phyloP scores from a whole-genome alignment of 1,140 invertebrate species.

The Bilobella aurantiaca region DNA sequence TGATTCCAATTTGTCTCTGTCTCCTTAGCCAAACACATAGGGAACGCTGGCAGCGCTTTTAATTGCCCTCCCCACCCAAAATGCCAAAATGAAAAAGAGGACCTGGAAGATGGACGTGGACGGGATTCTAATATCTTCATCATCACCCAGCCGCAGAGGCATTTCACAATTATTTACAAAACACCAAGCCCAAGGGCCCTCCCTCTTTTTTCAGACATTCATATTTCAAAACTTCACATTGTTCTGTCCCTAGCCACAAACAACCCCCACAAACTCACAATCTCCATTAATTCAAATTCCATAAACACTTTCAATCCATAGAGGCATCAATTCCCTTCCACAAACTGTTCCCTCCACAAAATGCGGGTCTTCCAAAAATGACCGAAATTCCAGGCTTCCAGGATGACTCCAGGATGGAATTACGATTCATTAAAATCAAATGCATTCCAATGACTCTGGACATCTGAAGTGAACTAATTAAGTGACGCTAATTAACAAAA shows the following conservation, averaged over 20 bases:
- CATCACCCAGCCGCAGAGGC: neutral
- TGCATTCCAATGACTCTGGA: too few relatives aligned
- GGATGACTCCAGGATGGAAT: too few relatives aligned
- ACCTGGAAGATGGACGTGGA: slow-evolving; percentile 2
- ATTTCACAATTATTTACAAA: neutral
- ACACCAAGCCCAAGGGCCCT: neutral
- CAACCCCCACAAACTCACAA: neutral
- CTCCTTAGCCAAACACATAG: neutral
- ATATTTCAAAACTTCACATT: too few relatives aligned
- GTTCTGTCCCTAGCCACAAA: neutral
- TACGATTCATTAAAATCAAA: too few relatives aligned
- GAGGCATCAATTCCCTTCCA: too few relatives aligned
- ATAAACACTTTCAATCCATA: too few relatives aligned
- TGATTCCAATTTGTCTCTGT: slow-evolving; percentile 13
- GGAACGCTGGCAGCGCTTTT: neutral
- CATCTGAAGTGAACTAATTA: too few relatives aligned
- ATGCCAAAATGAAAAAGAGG: neutral
- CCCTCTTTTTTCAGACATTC: neutral
- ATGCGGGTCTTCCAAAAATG: too few relatives aligned
- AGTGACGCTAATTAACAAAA: too few relatives aligned
- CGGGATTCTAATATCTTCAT: slow-evolving; percentile 14
- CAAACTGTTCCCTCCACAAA: too few relatives aligned
- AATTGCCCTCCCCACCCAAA: neutral
- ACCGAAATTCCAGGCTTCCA: too few relatives aligned
- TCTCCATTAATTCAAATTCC: too few relatives aligned